Evolutionary conservation across 2,888 invertebrate genomes (phyloP), one percentile per base, ranked within the genome.

Genomic region (Apoderus coryli): DNA sequence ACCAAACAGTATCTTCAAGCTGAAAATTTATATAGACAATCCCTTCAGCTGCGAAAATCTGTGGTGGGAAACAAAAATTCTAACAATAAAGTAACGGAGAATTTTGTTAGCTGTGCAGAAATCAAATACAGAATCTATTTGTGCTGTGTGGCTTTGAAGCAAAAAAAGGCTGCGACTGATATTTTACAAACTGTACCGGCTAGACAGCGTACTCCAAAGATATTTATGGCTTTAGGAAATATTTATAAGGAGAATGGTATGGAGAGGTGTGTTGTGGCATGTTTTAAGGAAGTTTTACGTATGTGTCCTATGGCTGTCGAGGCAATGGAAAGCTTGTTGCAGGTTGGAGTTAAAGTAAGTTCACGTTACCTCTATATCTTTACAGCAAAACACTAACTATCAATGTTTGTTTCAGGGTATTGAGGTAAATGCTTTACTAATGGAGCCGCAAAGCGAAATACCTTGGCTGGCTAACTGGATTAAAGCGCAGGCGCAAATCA

Each of bases 201-300:
- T 1, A 75, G 77, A 47, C 67, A 71, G 31, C 61, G 82, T 32
- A 72, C 72, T 12, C 64, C 78, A 1, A 76, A 77, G 52, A 67
- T 82, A 3, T 79, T 84, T 48, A 72, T 82, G 69, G 72, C 81
- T 7, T 53, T 85, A 30, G 84, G 76, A 4, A 72, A 74, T 50
- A 61, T 84, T 41, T 76, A 76, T 43, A 69, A 72, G 43, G 68
- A 73, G 37, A 65, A 65, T 32, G 76, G 76, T 7, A 71, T 72
- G 60, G 76, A 77, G 43, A 56, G 75, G 29, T 73, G 76, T 10
- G 81, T 81, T 0, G 70, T 76, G 28, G 65, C 73, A 2, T 72
- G 76, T 15, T 85, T 76, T 50, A 82, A 79, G 52, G 84, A 84
- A 59, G 80, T 84, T 6, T 50, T 86, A 27, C 65, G 73, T 40